Base-by-base conservation (phyloP, 2,797 vertebrate genomes). In the Bucorvus abyssinicus region DNA sequence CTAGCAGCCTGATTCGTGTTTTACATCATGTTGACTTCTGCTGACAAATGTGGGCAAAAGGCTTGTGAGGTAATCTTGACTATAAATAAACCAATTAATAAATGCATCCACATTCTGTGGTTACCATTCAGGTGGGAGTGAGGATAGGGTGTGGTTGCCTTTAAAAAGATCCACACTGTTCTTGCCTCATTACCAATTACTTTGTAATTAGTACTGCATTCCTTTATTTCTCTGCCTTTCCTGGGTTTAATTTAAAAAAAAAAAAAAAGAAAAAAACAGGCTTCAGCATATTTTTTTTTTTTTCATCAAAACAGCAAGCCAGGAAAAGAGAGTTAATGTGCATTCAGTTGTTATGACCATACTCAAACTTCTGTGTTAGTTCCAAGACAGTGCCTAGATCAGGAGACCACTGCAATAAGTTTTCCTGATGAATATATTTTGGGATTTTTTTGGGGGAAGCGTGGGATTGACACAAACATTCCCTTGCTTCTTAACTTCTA, bases 401-500 rank as follows among this genome's bases (percentile, higher is more conserved):
- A 42, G 36, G 7, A 84, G 2, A 7, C 3, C 18, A 61, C 12
- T 79, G 27, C 13, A 68, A 14, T 30, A 68, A 24, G 1, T 12
- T 87, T 69, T 82, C 14, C 23, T 69, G 2, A 24, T 34, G 7
- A 70, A 71, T 6, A 8, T 21, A 34, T 34, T 64, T 63, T 6
- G 2, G 5, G 1, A 0, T 1, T 36, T 18, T 14, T 42, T 30
- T 12, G 0, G 3, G 21, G 8, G 3, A 13, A 40, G 16, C 2
- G 19, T 80, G 22, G 4, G 7, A 79, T 44, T 7, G 2, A 82
- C 5, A 27, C 7, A 7, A 10, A 30, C 10, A 26, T 65, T 70
- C 27, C 20, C 24, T n/a, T 60, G 14, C 47, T 79, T 87, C 12
- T 83, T 87, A 63, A 42, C 1, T 73, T 81, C 19, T 24, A 50